Percentiles rank a stretch among this genome's conserved stretches.
These are phyloP conservation scores for Drosophila anomelani DNA, from an alignment of 2,888 invertebrate species.

Conservation along the genomic window DNA sequence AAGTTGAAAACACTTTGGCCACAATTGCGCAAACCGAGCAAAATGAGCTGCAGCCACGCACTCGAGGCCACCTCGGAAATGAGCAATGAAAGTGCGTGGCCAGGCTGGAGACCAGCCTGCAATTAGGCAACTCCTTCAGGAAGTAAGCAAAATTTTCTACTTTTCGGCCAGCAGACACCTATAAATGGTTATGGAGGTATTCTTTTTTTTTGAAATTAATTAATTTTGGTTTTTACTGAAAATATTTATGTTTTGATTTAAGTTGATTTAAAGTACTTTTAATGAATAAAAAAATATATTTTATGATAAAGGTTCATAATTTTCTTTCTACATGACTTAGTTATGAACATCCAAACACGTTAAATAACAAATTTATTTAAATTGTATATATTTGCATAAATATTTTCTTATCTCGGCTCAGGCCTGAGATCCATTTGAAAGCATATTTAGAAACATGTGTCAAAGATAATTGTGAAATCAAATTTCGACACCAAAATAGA, in stretches of 20 bases:
- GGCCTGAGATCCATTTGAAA: neutral
- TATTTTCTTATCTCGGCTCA: too few relatives aligned
- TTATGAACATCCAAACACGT: neutral
- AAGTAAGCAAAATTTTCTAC: slow-evolving; percentile 9
- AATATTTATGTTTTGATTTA: too few relatives aligned
- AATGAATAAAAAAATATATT: neutral
- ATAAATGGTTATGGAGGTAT: neutral
- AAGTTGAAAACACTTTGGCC: slow-evolving; percentile 62
- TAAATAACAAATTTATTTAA: neutral
- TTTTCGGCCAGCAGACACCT: neutral
- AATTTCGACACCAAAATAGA: neutral
- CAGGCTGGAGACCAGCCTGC: slow-evolving; percentile 40
- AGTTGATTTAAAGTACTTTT: too few relatives aligned
- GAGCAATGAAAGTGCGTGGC: slow-evolving; percentile 57
- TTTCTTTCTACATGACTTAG: neutral
- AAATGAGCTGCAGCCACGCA: slow-evolving; percentile 50
- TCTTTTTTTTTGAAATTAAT: neutral
- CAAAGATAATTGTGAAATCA: neutral
- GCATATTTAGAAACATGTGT: too few relatives aligned
- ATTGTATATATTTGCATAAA: neutral
- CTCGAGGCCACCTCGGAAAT: slow-evolving; percentile 35
- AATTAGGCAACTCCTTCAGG: slow-evolving; percentile 49
- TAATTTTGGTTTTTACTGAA: neutral
- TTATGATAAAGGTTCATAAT: neutral
- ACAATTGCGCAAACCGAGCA: slow-evolving; percentile 60